phyloP scores from a whole-genome alignment of 2,797 vertebrate genomes.

The Mionectes olivaceus region DNA sequence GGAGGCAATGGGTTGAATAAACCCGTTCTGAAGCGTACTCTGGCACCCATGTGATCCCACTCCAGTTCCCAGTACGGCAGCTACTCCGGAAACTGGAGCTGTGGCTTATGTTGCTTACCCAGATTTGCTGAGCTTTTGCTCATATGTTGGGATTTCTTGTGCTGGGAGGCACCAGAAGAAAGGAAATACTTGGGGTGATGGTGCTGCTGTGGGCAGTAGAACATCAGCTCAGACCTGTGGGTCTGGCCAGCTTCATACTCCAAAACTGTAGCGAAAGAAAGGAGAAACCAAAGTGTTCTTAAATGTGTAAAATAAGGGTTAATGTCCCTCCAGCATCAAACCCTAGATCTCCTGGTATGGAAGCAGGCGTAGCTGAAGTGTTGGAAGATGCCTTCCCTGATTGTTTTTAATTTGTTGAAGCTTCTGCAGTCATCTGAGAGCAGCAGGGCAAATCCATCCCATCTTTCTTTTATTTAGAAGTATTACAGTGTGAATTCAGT shows the following conservation, averaged over 20 bases:
- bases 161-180: neutral
- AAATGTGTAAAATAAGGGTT: neutral
- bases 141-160: neutral
- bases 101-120: neutral
- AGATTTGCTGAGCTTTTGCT: neutral
- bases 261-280: neutral
- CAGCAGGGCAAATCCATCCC: neutral
- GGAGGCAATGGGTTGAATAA: constrained; percentile 44
- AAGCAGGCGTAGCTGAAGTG: neutral
- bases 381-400: neutral
- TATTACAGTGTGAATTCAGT: neutral
- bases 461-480: neutral
- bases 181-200: neutral
- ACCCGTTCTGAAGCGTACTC: neutral
- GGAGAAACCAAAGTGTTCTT: neutral
- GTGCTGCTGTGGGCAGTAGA: neutral
- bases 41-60: constrained; percentile 7
- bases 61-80: rapidly evolving
- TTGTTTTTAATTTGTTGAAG: neutral
- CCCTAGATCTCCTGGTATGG: neutral
- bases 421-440: neutral
- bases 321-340: neutral
- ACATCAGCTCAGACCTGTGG: neutral
- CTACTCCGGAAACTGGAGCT: neutral
- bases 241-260: neutral